A percentile compares a stretch with the other conserved stretches of the same genome.
These are phyloP conservation scores for Branchipolynoe longqiensis DNA, from an alignment of 2,888 invertebrate species.

Conservation along the genomic window DNA sequence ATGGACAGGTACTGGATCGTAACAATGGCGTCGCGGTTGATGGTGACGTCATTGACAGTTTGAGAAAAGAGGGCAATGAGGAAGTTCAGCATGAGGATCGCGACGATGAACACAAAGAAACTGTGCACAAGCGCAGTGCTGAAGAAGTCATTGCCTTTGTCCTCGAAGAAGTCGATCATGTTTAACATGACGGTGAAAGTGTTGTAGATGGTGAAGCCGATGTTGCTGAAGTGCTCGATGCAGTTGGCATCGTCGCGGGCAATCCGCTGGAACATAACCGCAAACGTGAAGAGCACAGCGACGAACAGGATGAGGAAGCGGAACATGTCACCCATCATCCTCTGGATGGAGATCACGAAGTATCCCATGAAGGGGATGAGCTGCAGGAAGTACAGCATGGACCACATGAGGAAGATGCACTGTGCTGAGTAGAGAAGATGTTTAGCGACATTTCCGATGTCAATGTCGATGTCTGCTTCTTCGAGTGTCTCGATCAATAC, in stretches of 20 bases:
- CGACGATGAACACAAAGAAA: constrained; percentile 59
- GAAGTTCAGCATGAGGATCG: constrained; percentile 62
- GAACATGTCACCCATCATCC: constrained; percentile 59
- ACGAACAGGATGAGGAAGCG: constrained; percentile 60
- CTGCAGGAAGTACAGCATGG: constrained; percentile 62
- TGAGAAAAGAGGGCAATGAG: constrained; percentile 59
- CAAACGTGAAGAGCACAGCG: constrained; percentile 55
- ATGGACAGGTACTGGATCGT: neutral
- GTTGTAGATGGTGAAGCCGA: constrained; percentile 24
- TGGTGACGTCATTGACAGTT: constrained; percentile 13
- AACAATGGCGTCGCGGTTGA: neutral
- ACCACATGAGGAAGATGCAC: constrained; percentile 45
- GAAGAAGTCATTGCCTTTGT: neutral
- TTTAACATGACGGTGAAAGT: constrained; percentile 61
- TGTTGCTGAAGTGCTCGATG: constrained; percentile 37
- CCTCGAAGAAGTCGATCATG: constrained; percentile 52
- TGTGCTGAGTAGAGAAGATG: neutral
- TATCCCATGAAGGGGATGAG: constrained; percentile 62
- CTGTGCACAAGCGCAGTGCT: constrained; percentile 7
- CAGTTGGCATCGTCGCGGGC: constrained; percentile 1
- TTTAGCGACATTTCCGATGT: neutral
- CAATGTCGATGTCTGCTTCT: neutral
- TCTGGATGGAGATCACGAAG: constrained; percentile 59
- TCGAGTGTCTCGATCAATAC: neutral
- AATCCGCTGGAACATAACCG: constrained; percentile 30